A percentile compares a stretch with the other conserved stretches of the same genome.
Evolutionary conservation across 2,797 vertebrate species (phyloP).

Genomic region (Steatocranus sp.): DNA sequence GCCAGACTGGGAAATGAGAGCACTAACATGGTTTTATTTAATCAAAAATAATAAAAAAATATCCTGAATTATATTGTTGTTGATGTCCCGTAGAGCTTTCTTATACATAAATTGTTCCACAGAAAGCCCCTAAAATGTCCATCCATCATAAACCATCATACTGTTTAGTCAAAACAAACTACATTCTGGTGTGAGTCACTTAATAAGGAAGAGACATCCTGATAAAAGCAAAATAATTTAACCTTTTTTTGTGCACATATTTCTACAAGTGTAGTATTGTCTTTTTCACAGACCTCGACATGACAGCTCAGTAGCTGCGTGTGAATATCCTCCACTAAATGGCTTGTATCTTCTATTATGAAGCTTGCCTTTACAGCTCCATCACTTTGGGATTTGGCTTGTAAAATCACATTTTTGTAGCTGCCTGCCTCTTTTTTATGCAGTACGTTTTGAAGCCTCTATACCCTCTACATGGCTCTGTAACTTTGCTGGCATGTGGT

Average conservation of each 20-base stretch:
- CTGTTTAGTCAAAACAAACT: not conserved
- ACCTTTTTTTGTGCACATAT: not conserved
- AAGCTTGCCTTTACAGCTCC: not conserved
- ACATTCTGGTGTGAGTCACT: not conserved
- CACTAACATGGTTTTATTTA: not conserved
- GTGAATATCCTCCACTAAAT: not conserved
- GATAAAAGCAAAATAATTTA: not conserved
- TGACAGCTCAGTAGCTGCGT: not conserved
- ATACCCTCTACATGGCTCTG: not conserved
- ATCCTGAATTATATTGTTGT: not conserved
- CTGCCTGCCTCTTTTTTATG: not conserved
- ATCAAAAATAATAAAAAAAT: not conserved
- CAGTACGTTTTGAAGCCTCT: not conserved
- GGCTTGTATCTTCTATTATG: not conserved
- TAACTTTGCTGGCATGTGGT: not conserved
- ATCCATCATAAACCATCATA: not conserved
- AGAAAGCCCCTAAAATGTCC: not conserved
- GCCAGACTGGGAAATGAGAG: not conserved
- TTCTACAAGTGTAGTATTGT: not conserved
- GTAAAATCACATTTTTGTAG: not conserved
- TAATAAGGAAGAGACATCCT: not conserved
- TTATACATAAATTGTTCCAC: not conserved
- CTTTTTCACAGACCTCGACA: not conserved
- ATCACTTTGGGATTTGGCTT: not conserved
- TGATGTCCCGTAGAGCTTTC: not conserved